These are phyloP conservation scores for Habropoda laboriosa DNA, from an alignment of 1,140 invertebrate genomes.

Conservation along the genomic window DNA sequence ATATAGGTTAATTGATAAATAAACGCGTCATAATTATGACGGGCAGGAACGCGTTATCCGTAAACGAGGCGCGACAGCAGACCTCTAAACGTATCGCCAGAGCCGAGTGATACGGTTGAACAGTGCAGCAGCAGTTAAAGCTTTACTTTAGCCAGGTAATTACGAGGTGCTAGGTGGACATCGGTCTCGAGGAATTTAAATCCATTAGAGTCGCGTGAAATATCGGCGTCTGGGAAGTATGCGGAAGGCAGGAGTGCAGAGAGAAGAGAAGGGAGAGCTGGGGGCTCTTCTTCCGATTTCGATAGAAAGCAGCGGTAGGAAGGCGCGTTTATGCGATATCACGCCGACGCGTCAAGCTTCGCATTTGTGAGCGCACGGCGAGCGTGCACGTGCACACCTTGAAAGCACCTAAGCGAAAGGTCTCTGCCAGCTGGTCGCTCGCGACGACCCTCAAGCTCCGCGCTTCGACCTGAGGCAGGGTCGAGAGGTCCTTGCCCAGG, in stretches of 20 bases:
- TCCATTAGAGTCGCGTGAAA: constrained; percentile 37
- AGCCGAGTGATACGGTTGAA: background rate
- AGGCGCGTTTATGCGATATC: constrained; percentile 64
- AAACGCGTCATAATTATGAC: constrained; percentile 40
- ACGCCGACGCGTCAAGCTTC: constrained; percentile 63
- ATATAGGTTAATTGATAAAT: constrained; percentile 46
- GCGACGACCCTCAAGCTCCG: constrained; percentile 51
- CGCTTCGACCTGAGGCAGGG: constrained; percentile 56
- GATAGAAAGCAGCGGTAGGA: constrained; percentile 48
- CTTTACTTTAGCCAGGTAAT: constrained; percentile 2
- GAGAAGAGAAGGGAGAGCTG: background rate
- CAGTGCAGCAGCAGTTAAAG: background rate
- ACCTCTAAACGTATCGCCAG: constrained; percentile 4
- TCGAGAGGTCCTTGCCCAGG: constrained; percentile 64
- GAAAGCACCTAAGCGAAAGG: constrained; percentile 65
- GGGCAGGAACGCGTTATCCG: background rate
- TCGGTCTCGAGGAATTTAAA: constrained; percentile 30
- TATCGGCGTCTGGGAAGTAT: constrained; percentile 43
- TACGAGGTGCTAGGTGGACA: background rate
- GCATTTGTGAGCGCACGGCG: constrained; percentile 47
- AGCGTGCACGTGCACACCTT: constrained; percentile 63
- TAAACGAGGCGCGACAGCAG: background rate
- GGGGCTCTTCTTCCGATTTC: constrained; percentile 62
- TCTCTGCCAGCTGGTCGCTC: constrained; percentile 58
- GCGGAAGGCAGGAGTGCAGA: constrained; percentile 46